Conservation (phyloP, 2,888 invertebrate species). For the Cerastis leucographa region DNA sequence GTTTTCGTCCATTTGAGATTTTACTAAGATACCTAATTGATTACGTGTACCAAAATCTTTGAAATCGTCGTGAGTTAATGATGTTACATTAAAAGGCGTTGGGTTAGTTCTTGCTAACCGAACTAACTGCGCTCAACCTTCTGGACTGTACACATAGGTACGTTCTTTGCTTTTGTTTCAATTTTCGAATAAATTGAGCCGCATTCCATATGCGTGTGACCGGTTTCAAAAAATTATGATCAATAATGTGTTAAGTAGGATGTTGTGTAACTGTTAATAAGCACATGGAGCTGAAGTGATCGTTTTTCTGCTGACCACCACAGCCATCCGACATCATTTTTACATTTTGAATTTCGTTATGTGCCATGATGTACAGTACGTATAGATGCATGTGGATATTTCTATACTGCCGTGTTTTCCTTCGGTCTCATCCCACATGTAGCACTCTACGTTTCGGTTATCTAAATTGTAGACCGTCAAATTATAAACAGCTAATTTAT, state of each 20-base stretch:
- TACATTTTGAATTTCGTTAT: neutral
- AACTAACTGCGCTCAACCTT: too few relatives aligned
- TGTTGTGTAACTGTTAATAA: neutral
- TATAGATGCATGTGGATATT: conserved; percentile 63
- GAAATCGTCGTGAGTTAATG: too few relatives aligned
- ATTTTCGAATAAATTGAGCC: neutral
- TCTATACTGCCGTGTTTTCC: conserved; percentile 70
- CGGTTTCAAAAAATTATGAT: conserved; percentile 1
- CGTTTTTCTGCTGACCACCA: neutral
- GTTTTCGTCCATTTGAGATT: too few relatives aligned
- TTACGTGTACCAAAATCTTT: too few relatives aligned
- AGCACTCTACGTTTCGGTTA: too few relatives aligned
- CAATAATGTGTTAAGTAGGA: neutral
- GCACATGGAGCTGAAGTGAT: neutral
- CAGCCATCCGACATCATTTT: conserved; percentile 3
- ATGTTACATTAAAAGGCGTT: too few relatives aligned
- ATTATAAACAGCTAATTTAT: too few relatives aligned
- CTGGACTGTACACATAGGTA: too few relatives aligned
- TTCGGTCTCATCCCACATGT: conserved; percentile 46
- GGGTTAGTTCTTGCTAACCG: too few relatives aligned
- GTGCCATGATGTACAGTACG: neutral
- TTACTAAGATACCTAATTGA: too few relatives aligned
- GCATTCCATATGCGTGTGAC: neutral
- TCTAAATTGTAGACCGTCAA: too few relatives aligned
- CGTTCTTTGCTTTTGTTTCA: neutral